Base-by-base conservation (phyloP, 2,888 invertebrate genomes). In the Empis livida region DNA sequence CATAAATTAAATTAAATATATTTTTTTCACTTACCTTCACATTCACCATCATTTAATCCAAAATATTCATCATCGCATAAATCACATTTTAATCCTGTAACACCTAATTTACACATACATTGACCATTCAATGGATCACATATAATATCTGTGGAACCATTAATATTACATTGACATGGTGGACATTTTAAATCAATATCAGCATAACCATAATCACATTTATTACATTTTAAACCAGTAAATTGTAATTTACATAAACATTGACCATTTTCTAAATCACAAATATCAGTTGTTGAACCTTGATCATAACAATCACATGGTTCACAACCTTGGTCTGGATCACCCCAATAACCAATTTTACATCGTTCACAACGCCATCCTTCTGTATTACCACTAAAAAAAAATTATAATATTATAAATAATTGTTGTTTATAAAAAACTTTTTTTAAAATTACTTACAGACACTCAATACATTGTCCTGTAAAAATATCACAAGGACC, bases 391-490 rank as follows among this genome's bases (percentile, higher is more conserved):
- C 76, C 75, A 5, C 76, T 64, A 44, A 27, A 47, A 48, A 20
- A 44, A 13, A 23, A 10, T 32, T 31, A 31, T 16, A 37, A n/a
- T 38, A n/a, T 38, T 16, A 38, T 16, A 39, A 39, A 16, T 16
- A n/a, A n/a, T 5, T 38, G 3, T 5, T 8, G 10, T 10, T 16
- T 11, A 10, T n/a, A 38, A 38, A 8, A 14, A 9, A 16, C 10
- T 17, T 16, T 39, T 16, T 16, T 10, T 17, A 17, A 39, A 17
- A 17, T 15, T 47, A 59, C 59, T 60, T 45, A 64, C 57, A 56
- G 80, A 62, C 96, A 96, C 39, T 82, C 80, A 47, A 89, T 76
- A 67, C 97, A 97, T 54, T 79, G 78, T 2, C 97, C 97, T 0
- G 86, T 85, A 55, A 75, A 69, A 38, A 79, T 75, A 67, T 95